These are phyloP conservation scores for Chelmon rostratus DNA, from an alignment of 2,797 vertebrate genomes.

Conservation along the genomic window DNA sequence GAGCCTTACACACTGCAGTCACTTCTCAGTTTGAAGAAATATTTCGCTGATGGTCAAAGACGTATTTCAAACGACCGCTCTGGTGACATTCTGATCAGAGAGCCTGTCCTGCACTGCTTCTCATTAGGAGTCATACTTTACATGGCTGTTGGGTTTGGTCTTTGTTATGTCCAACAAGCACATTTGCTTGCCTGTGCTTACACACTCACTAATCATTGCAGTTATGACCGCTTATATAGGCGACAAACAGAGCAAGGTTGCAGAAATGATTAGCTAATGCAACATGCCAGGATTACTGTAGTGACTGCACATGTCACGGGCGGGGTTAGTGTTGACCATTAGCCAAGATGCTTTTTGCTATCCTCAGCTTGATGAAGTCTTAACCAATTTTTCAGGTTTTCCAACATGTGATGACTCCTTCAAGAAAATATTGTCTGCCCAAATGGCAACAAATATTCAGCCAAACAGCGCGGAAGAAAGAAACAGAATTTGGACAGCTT, in stretches of 20 bases:
- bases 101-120: neutral
- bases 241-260: neutral
- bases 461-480: neutral
- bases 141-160: neutral
- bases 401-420: neutral
- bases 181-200: neutral
- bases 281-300: neutral
- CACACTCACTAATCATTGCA: too few relatives aligned
- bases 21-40: neutral
- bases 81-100: neutral
- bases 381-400: neutral
- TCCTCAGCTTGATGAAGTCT: neutral
- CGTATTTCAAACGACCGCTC: neutral
- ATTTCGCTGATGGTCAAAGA: neutral
- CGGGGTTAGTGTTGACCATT: neutral
- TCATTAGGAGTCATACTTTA: neutral
- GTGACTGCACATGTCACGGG: neutral
- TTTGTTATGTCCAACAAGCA: neutral
- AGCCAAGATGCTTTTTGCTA: neutral
- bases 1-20: neutral
- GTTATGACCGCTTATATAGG: neutral
- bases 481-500: constrained; percentile 4
- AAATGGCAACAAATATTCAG: neutral
- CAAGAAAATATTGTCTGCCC: neutral
- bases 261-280: constrained; percentile 3